Base-by-base conservation (phyloP, 2,888 invertebrate genomes). In the Ernsta delagoae region DNA sequence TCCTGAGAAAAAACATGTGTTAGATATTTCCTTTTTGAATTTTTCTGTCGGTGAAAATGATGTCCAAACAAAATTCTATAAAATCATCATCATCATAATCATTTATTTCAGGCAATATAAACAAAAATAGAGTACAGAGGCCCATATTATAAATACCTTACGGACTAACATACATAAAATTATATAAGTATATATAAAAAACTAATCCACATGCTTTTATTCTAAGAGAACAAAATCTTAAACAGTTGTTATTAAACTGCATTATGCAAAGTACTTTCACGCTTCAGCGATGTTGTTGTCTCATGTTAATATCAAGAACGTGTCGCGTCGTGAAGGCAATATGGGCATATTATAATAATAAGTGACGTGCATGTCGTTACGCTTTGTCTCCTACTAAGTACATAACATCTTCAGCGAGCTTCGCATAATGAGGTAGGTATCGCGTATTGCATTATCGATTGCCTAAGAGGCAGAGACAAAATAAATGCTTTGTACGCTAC, bases 241-340 rank as follows among this genome's bases (percentile, higher is more conserved):
- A 48, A 12, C 48, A 6, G 48, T 48, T 48, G 48, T 48, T 31
- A 34, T 59, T 45, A 60, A 43, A 61, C 1, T 56, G 61, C 61
- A 67, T 67, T 61, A 61, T 61, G 67, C 34, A 67, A 67, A 61
- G 61, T 12, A 36, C 8, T 5, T 53, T 60, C 53, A 53, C 53
- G 41, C 59, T 64, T 56, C n/a, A 59, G 7, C 65, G 65, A 24
- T 12, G 36, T 8, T 48, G 48, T 56, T 61, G 7, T 56, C 54
- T 48, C 61, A 24, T 61, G 45, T 61, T 67, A 56, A 36, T 54
- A 45, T 61, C 67, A 67, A 48, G 43, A 66, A 54, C 67, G 39
- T 59, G 59, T 53, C 54, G 60, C 36, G 43, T 54, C 45, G n/a
- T 67, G 61, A 56, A 60, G 45, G 45, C 43, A 24, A 24, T 56